phyloP scores from a whole-genome alignment of 2,797 vertebrate species.

The Silurus lanzhouensis region DNA sequence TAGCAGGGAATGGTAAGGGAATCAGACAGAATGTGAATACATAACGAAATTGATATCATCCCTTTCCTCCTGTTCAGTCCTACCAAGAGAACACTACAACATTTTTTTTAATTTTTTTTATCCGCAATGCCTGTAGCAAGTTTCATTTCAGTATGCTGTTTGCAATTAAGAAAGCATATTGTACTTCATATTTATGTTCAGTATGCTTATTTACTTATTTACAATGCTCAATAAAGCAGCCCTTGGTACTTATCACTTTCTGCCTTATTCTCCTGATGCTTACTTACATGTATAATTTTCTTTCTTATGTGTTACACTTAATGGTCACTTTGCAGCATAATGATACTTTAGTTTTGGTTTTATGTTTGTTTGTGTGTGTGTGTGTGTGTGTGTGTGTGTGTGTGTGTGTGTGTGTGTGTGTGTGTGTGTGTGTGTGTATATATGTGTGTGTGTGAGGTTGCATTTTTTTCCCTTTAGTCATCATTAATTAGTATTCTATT shows the following conservation, averaged over 20 bases:
- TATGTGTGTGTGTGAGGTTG: neutral
- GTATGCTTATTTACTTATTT: conserved; percentile 29
- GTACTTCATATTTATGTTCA: conserved; percentile 13
- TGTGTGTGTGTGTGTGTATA: neutral
- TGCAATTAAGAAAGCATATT: conserved; percentile 26
- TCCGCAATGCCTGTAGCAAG: neutral
- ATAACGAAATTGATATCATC: conserved; percentile 20
- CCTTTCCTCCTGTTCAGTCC: neutral
- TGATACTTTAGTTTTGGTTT: neutral
- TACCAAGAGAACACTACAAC: neutral
- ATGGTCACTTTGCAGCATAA: neutral
- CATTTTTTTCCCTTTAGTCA: neutral
- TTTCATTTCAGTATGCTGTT: neutral
- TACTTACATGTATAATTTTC: neutral
- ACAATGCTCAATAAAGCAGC: neutral
- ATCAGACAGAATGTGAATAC: conserved; percentile 6
- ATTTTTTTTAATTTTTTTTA: neutral
- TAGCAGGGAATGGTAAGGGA: conserved; percentile 21
- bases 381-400: neutral
- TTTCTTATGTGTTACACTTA: neutral
- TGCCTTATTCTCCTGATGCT: conserved; percentile 3
- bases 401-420: neutral
- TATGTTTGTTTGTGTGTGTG: neutral
- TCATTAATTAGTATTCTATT: neutral
- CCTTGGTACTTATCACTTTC: neutral